Evolutionary conservation across 2,797 vertebrate species (phyloP), one percentile per base, ranked within the genome.

Genomic region (Alcedo quadribrachys): DNA sequence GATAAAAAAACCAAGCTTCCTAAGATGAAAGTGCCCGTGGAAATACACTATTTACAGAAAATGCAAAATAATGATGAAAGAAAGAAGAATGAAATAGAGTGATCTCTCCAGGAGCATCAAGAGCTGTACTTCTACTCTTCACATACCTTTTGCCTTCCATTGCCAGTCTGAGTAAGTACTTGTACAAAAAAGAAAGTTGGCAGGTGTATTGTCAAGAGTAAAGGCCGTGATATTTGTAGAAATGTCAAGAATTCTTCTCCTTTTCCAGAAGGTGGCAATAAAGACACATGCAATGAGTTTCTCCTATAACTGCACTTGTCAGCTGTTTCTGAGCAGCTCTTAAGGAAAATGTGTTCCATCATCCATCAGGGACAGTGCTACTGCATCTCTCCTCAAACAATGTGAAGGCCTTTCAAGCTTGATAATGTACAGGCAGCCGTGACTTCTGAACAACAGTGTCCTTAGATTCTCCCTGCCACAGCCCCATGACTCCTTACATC

Each of bases 181-280:
- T 32, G 53, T 4, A 87, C 11, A 48, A 63, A 79, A 68, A 74
- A 65, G 30, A 32, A 9, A 45, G 37, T 2, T 63, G 65, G 22
- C 28, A 68, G 0, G 1, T 1, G 1, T 24, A 32, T 6, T 28
- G 32, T 30, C 45, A 83, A 68, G 81, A 87, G 74, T 9, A 32
- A 74, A 71, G 33, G 32, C 42, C 0, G 3, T 8, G 42, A 35
- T 42, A 13, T 13, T 68, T 78, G 84, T 1, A 66, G 58, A 67
- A 61, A 37, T 9, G n/a, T 45, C 5, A 8, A 3, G 77, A 79
- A n/a, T 37, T 66, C 20, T 78, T 35, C 61, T 73, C 33, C 40
- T 65, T 83, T 32, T 58, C 96, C 97, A 97, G 87, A 65, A 96
- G 89, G 85, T 95, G 96, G 96, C 97, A 97, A 90, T 50, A 90